Evolutionary conservation across 2,888 invertebrate genomes (phyloP).

Genomic region (Aproaerema taeniolella): DNA sequence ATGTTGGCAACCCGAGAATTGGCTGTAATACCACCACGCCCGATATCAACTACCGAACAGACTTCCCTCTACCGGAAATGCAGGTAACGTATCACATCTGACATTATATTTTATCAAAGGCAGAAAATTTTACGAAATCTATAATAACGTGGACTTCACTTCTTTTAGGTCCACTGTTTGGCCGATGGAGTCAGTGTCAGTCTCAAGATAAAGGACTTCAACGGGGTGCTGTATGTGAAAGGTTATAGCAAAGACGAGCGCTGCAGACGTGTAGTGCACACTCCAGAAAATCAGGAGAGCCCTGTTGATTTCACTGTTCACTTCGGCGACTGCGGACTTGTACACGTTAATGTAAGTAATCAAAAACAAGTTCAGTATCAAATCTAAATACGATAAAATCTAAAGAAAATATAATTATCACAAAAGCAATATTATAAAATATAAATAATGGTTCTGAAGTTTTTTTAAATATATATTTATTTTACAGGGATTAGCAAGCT

Average conservation of each 20-base stretch:
- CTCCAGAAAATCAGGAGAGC: constrained; percentile 82
- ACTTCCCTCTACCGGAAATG: constrained; percentile 91
- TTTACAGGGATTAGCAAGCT: constrained; percentile 90
- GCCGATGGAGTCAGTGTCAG: constrained; percentile 95
- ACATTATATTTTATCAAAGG: background rate
- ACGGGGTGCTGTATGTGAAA: constrained; percentile 94
- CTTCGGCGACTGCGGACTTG: constrained; percentile 94
- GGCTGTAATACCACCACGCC: constrained; percentile 79
- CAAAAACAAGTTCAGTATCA: background rate
- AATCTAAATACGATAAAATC: background rate
- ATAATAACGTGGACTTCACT: too few species aligned
- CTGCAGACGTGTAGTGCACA: constrained; percentile 88
- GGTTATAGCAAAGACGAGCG: constrained; percentile 96
- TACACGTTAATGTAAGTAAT: constrained; percentile 88
- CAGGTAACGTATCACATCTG: constrained; percentile 53
- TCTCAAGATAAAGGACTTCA: constrained; percentile 88
- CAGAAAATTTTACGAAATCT: too few species aligned
- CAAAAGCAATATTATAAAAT: background rate
- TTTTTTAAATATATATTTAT: background rate
- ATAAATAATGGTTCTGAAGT: background rate
- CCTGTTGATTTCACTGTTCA: constrained; percentile 90
- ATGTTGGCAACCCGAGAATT: constrained; percentile 85
- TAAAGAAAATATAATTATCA: background rate
- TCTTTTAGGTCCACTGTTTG: constrained; percentile 85
- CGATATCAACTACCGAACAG: constrained; percentile 79